A percentile compares a stretch with the other conserved stretches of the same genome.
Conservation (phyloP, 2,797 vertebrate species). For the Melanotaenia boesemani region DNA sequence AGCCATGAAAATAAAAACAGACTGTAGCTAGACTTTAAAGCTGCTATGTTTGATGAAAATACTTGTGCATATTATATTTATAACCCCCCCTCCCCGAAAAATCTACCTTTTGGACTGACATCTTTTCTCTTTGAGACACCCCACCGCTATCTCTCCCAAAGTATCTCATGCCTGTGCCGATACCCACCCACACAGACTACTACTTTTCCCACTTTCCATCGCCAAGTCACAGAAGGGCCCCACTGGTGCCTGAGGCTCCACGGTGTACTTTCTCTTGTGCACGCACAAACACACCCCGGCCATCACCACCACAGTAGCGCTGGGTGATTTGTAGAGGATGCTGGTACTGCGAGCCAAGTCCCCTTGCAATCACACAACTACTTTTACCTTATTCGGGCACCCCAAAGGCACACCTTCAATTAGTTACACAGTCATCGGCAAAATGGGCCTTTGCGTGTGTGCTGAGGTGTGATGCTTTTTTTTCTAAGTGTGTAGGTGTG, state of each 20-base stretch:
- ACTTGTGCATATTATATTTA: too few relatives aligned
- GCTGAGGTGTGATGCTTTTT: conserved; percentile 44
- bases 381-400: conserved; percentile 57
- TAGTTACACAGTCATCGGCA: conserved; percentile 52
- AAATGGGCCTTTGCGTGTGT: conserved; percentile 54
- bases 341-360: conserved; percentile 41
- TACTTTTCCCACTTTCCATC: conserved; percentile 51
- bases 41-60: too few relatives aligned
- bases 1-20: too few relatives aligned
- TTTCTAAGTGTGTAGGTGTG: conserved; percentile 55
- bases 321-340: conserved; percentile 76
- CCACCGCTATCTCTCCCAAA: conserved; percentile 28
- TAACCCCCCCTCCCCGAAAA: too few relatives aligned
- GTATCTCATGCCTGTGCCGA: conserved; percentile 68
- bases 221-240: conserved; percentile 75
- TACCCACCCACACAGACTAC: conserved; percentile 72
- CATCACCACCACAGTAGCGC: conserved; percentile 67
- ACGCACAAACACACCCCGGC: conserved; percentile 43
- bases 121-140: conserved; percentile 11
- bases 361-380: conserved; percentile 59
- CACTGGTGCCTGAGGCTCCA: conserved; percentile 70
- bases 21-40: too few relatives aligned
- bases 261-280: conserved; percentile 54
- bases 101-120: conserved; percentile 3
- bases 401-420: conserved; percentile 53